A percentile compares a stretch with the other conserved stretches of the same genome.
phyloP scores from a whole-genome alignment of 2,888 invertebrate species.

The Torymus auratus region DNA sequence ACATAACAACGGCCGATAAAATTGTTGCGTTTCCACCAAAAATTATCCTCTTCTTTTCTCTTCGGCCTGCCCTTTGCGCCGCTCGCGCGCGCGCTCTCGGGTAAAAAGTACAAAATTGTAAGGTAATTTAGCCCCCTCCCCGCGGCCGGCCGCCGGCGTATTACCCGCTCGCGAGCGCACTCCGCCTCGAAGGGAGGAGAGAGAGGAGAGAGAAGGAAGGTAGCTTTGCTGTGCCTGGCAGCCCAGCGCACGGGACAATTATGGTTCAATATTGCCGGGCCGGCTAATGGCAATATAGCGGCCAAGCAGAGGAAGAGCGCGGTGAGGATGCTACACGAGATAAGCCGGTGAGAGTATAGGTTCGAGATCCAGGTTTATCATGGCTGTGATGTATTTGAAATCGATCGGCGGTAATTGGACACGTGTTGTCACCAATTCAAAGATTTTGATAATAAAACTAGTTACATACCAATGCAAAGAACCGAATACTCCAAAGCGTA shows the following conservation, averaged over 20 bases:
- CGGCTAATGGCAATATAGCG: constrained; percentile 65
- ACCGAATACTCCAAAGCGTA: too few relatives aligned
- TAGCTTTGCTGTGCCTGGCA: constrained; percentile 62
- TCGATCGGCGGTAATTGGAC: too few relatives aligned
- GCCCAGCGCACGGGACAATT: constrained; percentile 69
- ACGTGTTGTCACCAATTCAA: too few relatives aligned
- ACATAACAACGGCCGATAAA: constrained; percentile 76
- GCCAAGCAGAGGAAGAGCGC: background rate
- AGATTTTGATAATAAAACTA: too few relatives aligned
- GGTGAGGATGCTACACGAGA: constrained; percentile 62
- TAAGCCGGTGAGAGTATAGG: constrained; percentile 21
- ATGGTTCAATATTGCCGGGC: constrained; percentile 68
- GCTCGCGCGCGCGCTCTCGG: constrained; percentile 50
- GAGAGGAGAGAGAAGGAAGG: constrained; percentile 59
- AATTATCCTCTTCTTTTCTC: constrained; percentile 74
- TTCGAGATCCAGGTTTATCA: too few relatives aligned
- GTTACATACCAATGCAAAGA: too few relatives aligned
- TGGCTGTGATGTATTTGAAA: too few relatives aligned
- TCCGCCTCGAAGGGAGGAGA: constrained; percentile 23
- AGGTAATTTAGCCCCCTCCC: constrained; percentile 74
- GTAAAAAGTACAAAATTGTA: constrained; percentile 76
- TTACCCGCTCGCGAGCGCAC: constrained; percentile 2
- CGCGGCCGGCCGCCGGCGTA: constrained; percentile 56
- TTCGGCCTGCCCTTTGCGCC: constrained; percentile 35
- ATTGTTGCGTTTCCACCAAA: constrained; percentile 76